Evolutionary conservation across 2,888 invertebrate species (phyloP), one percentile per base, ranked within the genome.

Genomic region (Epinotia ramella): DNA sequence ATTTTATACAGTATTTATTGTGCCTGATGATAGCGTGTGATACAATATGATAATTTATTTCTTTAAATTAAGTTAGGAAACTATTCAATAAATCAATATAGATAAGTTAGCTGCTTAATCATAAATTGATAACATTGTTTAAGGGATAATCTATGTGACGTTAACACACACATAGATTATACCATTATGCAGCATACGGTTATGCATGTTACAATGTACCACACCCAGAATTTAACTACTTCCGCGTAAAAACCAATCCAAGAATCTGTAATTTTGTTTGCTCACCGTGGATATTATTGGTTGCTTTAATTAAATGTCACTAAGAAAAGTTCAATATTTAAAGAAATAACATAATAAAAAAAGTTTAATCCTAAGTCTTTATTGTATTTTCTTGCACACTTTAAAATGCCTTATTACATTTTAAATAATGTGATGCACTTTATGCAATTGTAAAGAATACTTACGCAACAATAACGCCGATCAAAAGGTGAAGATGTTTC

Each of bases 391-490:
- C 9, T 40, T 9, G 40, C 40, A 9, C 40, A 40, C 40, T 40
- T 40, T 12, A 49, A 20, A 16, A 49, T 49, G 16, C n/a, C n/a
- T n/a, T n/a, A n/a, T 49, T 16, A 49, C 16, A 49, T 49, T 13
- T 4, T 4, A 16, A 49, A 46, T 13, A 46, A 46, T 46, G 13
- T 9, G 40, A 40, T 40, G 13, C 46, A 46, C 13, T 46, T 53
- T 63, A 66, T 60, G 46, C 9, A 60, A n/a, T 57, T 69, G 72
- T 40, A 40, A 40, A 40, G 7, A 40, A 81, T 85, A 94, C 94
- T 93, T 90, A 94, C 94, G 87, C 87, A 84, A 89, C 77, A 77
- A 86, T 78, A 80, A 87, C 87, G 82, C 89, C 83, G 80, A 89
- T 83, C 79, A 92, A 82, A 81, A 90, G 80, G 81, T 82, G 86